phyloP scores from a whole-genome alignment of 2,888 invertebrate species.

The Alviniconcha strummeri region DNA sequence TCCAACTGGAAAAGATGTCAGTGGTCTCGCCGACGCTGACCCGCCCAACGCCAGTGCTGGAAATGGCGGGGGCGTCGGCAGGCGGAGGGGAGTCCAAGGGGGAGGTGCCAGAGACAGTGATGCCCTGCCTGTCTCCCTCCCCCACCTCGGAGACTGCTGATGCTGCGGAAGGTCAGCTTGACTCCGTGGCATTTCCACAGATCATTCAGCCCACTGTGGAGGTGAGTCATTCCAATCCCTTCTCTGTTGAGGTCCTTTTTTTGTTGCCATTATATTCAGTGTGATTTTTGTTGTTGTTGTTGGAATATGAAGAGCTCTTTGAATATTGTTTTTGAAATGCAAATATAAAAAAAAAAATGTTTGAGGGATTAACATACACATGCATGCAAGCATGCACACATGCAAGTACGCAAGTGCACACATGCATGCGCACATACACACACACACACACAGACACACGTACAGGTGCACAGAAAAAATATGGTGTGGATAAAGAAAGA shows the following conservation, averaged over 20 bases:
- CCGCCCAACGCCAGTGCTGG: constrained; percentile 32
- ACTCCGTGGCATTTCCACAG: constrained; percentile 12
- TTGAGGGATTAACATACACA: background rate
- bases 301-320: background rate
- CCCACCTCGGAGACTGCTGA: constrained; percentile 36
- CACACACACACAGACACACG: too few relatives aligned
- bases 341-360: too few relatives aligned
- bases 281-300: background rate
- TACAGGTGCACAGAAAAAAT: too few relatives aligned
- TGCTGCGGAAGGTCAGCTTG: constrained; percentile 8
- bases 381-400: background rate
- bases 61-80: background rate
- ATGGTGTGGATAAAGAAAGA: too few relatives aligned
- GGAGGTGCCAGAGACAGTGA: constrained; percentile 7
- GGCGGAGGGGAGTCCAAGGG: background rate
- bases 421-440: too few relatives aligned
- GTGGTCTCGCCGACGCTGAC: constrained; percentile 1
- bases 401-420: background rate
- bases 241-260: too few relatives aligned
- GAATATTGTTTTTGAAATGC: background rate
- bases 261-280: background rate
- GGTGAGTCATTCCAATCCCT: constrained; percentile 2
- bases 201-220: constrained; percentile 32
- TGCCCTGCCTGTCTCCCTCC: constrained; percentile 34
- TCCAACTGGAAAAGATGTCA: constrained; percentile 19